phyloP scores from a whole-genome alignment of 2,888 invertebrate genomes.

The Agonum fuliginosum region DNA sequence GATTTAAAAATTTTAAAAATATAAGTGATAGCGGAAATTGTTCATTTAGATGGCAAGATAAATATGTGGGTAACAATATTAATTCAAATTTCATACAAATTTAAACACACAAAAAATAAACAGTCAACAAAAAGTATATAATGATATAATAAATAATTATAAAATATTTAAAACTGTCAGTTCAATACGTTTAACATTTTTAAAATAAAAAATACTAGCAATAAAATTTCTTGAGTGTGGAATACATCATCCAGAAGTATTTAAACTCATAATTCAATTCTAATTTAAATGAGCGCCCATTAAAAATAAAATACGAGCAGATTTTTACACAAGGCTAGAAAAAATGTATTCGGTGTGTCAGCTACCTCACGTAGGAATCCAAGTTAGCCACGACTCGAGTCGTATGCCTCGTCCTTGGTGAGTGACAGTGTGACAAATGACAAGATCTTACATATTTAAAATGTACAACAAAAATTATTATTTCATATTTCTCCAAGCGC shows the following conservation, averaged over 20 bases:
- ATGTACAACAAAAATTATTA: conserved; percentile 38
- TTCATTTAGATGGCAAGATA: conserved; percentile 39
- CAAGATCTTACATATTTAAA: conserved; percentile 12
- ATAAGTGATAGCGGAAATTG: conserved; percentile 28
- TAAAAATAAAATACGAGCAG: conserved; percentile 52
- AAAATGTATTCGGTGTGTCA: not conserved
- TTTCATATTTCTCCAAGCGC: conserved; percentile 23
- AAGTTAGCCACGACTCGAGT: no score
- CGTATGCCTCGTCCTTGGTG: not conserved
- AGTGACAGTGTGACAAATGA: conserved; percentile 44
- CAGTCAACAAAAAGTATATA: conserved; percentile 24
- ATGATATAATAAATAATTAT: conserved; percentile 47
- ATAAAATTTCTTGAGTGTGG: conserved; percentile 33
- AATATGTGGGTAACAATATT: conserved; percentile 37
- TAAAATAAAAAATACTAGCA: conserved; percentile 28
- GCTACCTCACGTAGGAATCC: not conserved
- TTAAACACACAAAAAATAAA: conserved; percentile 16
- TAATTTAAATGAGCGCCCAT: conserved; percentile 52
- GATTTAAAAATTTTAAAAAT: not conserved
- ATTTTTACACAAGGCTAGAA: conserved; percentile 7
- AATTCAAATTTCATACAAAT: conserved; percentile 42
- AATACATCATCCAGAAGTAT: conserved; percentile 45
- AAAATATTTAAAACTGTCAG: conserved; percentile 42
- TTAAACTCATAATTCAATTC: conserved; percentile 53
- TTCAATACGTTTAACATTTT: conserved; percentile 28